Conservation (phyloP, 2,113 vertebrate genomes). For the Tychaedon coryphoeus region DNA sequence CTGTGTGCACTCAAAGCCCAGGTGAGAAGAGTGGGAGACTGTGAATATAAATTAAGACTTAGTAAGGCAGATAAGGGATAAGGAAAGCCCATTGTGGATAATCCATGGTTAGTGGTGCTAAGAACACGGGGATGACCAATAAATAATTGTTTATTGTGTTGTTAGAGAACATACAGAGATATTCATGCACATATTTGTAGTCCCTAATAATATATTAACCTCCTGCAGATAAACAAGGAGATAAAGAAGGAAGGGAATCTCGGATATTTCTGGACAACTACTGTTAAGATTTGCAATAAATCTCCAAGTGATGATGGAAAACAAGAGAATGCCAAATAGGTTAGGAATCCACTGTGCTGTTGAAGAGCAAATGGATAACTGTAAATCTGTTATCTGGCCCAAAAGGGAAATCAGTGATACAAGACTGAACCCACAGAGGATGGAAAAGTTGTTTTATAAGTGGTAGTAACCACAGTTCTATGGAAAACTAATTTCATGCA, state of each 20-base stretch:
- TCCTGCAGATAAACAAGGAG: constrained; percentile 8
- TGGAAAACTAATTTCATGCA: not conserved
- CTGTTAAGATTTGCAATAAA: constrained; percentile 44
- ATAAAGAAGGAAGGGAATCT: constrained; percentile 31
- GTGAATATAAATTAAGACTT: not conserved
- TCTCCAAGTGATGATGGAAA: constrained; percentile 28
- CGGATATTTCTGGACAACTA: not conserved
- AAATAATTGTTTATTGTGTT: not conserved
- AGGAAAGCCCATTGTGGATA: not conserved
- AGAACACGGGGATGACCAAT: not conserved
- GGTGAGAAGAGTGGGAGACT: not conserved
- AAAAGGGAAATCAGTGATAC: not conserved
- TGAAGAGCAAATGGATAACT: constrained; percentile 21
- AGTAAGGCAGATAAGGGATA: not conserved
- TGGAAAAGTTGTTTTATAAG: not conserved
- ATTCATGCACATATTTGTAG: not conserved
- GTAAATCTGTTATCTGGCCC: constrained; percentile 49
- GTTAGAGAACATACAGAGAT: not conserved
- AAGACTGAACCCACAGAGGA: not conserved
- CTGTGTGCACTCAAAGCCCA: not conserved
- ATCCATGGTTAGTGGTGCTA: not conserved
- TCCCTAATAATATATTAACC: not conserved
- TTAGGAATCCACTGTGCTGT: not conserved
- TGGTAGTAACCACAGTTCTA: not conserved
- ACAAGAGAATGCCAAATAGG: constrained; percentile 34